phyloP scores from a whole-genome alignment of 1,140 invertebrate genomes.

The Steinernema khuongi region DNA sequence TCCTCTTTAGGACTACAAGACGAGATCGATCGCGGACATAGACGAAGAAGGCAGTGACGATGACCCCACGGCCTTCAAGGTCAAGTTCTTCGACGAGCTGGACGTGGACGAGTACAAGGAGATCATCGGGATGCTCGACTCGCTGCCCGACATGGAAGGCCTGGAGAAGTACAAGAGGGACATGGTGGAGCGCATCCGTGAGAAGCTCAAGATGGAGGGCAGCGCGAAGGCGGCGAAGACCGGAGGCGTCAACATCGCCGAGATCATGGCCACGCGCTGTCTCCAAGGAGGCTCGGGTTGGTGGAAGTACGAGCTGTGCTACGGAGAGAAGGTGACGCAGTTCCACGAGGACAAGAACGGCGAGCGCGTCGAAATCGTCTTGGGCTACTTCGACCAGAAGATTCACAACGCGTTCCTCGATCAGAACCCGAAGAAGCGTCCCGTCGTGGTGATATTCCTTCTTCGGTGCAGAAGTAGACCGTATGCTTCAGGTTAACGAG shows the following conservation, averaged over 20 bases:
- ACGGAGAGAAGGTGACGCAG: slow-evolving; percentile 32
- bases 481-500: slow-evolving; percentile 26
- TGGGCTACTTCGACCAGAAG: slow-evolving; percentile 29
- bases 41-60: slow-evolving; percentile 7
- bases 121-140: not conserved
- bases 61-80: slow-evolving; percentile 7
- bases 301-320: slow-evolving; percentile 39
- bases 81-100: slow-evolving; percentile 18
- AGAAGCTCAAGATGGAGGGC: not conserved
- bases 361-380: slow-evolving; percentile 24
- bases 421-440: slow-evolving; percentile 20
- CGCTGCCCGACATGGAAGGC: not conserved
- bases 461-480: not conserved
- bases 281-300: slow-evolving; percentile 30
- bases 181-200: not conserved
- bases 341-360: slow-evolving; percentile 31
- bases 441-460: not conserved
- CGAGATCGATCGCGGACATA: not conserved
- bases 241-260: not conserved
- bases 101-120: not conserved
- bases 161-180: not conserved
- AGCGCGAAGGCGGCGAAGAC: slow-evolving; percentile 8
- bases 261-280: slow-evolving; percentile 23
- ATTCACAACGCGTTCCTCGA: slow-evolving; percentile 34
- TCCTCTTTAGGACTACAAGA: not conserved